phyloP scores from a whole-genome alignment of 2,888 invertebrate genomes.

The Ormyrus thymus region DNA sequence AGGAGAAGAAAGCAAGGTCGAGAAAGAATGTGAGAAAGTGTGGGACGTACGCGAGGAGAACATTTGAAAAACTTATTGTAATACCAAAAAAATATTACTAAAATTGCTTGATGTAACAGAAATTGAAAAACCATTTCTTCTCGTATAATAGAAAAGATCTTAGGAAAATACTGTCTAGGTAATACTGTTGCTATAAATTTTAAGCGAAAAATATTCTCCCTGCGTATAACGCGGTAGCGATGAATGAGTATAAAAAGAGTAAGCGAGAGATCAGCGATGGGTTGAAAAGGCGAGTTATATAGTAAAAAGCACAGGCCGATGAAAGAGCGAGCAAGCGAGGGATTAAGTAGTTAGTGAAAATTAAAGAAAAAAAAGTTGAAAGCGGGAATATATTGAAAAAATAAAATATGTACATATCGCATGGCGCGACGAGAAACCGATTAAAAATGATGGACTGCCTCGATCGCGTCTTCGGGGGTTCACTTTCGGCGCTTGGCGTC shows the following conservation, averaged over 20 bases:
- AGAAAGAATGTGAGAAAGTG: background rate
- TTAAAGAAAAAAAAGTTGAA: constrained; percentile 34
- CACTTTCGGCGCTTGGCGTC: constrained; percentile 2
- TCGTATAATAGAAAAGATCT: too few species aligned
- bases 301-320: constrained; percentile 2
- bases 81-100: too few species aligned
- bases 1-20: background rate
- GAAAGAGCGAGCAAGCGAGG: constrained; percentile 10
- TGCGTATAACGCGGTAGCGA: constrained; percentile 7
- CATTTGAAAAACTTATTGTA: constrained; percentile 10
- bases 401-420: constrained; percentile 54
- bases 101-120: too few species aligned
- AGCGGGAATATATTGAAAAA: constrained; percentile 40
- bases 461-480: constrained; percentile 36
- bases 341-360: constrained; percentile 50
- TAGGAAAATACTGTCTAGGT: too few species aligned
- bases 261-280: constrained; percentile 7
- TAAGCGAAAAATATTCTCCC: constrained; percentile 31
- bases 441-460: constrained; percentile 15
- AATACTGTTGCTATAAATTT: too few species aligned
- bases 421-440: constrained; percentile 39
- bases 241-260: background rate
- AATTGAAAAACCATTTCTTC: too few species aligned
- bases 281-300: constrained; percentile 9
- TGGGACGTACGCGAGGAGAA: constrained; percentile 21